Conservation (phyloP, 2,113 vertebrate genomes). For the Syngnathus typhle region DNA sequence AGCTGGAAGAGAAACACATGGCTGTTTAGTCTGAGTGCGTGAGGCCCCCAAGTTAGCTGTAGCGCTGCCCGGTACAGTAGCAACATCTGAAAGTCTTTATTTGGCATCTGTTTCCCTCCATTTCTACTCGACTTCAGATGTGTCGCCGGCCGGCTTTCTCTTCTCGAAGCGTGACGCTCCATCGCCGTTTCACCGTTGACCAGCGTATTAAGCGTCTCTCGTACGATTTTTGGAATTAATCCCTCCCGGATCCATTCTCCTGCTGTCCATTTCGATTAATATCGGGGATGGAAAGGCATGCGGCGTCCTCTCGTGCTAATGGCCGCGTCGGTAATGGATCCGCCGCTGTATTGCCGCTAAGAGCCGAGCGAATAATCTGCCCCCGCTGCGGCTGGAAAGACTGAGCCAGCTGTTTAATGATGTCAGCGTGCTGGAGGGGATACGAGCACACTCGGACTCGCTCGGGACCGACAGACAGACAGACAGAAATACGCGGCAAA, state of each 20-base stretch:
- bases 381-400: constrained; percentile 70
- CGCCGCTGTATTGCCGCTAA: constrained; percentile 63
- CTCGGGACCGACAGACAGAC: constrained; percentile 20
- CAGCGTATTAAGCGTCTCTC: constrained; percentile 29
- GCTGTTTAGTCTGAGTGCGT: constrained; percentile 64
- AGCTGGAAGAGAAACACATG: constrained; percentile 60
- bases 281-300: constrained; percentile 56
- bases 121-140: constrained; percentile 58
- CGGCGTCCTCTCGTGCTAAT: constrained; percentile 62
- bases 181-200: constrained; percentile 29
- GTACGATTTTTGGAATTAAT: constrained; percentile 51
- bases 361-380: constrained; percentile 69
- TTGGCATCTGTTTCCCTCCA: constrained; percentile 66
- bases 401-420: constrained; percentile 73
- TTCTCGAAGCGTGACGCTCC: constrained; percentile 40
- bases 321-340: constrained; percentile 67
- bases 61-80: constrained; percentile 68
- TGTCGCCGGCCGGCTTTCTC: constrained; percentile 44
- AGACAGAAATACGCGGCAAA: constrained; percentile 37
- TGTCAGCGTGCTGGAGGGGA: constrained; percentile 66
- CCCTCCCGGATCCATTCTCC: constrained; percentile 61
- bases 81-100: constrained; percentile 68
- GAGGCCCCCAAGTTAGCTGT: constrained; percentile 64
- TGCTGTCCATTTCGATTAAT: constrained; percentile 62
- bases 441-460: constrained; percentile 40